phyloP scores from a whole-genome alignment of 1,140 invertebrate species.

The Cotesia typhae region DNA sequence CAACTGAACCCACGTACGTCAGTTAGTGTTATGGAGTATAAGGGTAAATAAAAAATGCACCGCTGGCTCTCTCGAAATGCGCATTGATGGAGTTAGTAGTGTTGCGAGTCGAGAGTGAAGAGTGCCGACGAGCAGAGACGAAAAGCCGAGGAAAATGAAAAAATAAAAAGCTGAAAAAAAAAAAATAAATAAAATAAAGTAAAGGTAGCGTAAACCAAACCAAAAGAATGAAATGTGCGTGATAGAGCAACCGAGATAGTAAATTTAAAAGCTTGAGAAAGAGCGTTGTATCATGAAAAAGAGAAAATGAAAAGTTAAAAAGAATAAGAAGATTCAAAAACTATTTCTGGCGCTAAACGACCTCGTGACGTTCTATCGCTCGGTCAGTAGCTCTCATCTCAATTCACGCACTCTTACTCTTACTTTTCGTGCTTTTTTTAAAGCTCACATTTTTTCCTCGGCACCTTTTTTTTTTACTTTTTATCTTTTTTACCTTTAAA shows the following conservation, averaged over 20 bases:
- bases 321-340: conserved; percentile 52
- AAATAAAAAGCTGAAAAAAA: conserved; percentile 31
- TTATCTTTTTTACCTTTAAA: no score
- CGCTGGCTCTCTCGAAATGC: conserved; percentile 17
- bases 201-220: neutral
- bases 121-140: conserved; percentile 10
- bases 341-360: conserved; percentile 54
- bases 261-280: neutral
- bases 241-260: neutral
- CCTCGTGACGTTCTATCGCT: conserved; percentile 55
- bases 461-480: neutral
- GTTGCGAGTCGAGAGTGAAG: conserved; percentile 16
- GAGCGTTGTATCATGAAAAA: conserved; percentile 1
- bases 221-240: neutral
- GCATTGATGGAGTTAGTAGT: neutral
- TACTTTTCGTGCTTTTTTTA: conserved; percentile 11
- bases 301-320: conserved; percentile 27
- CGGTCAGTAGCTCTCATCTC: conserved; percentile 42
- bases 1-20: neutral
- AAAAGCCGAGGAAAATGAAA: conserved; percentile 16
- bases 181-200: neutral
- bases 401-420: conserved; percentile 25
- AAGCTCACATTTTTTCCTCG: neutral
- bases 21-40: neutral
- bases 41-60: conserved; percentile 22